phyloP scores from a whole-genome alignment of 2,888 invertebrate species.

The Cinara cedri region DNA sequence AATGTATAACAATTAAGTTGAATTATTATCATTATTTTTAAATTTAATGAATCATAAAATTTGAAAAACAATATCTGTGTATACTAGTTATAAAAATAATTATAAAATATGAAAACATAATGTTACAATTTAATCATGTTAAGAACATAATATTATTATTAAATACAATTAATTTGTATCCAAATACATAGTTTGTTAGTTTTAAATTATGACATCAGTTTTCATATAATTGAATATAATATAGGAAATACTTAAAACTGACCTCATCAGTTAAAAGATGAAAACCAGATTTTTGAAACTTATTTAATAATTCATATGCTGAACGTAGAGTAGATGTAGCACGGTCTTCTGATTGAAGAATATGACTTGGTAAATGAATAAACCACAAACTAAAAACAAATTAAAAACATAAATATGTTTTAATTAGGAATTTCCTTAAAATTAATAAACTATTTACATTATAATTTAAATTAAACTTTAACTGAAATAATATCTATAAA shows the following conservation, averaged over 20 bases:
- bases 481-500: too few relatives aligned
- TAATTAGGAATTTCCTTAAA: background rate
- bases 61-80: background rate
- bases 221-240: background rate
- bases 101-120: background rate
- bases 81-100: background rate
- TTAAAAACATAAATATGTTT: constrained; percentile 58
- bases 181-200: too few relatives aligned
- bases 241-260: constrained; percentile 58
- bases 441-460: too few relatives aligned
- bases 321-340: constrained; percentile 77
- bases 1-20: constrained; percentile 6
- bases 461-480: too few relatives aligned
- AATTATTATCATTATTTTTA: background rate
- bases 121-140: too few relatives aligned
- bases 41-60: background rate
- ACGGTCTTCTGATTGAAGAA: constrained; percentile 73
- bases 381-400: constrained; percentile 82
- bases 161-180: too few relatives aligned
- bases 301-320: constrained; percentile 85
- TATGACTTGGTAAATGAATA: constrained; percentile 88
- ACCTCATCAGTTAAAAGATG: constrained; percentile 84
- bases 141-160: too few relatives aligned
- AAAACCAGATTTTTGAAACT: constrained; percentile 76
- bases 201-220: background rate